Base-by-base conservation (phyloP, 1,140 invertebrate genomes). In the Phenacoccus solenopsis region DNA sequence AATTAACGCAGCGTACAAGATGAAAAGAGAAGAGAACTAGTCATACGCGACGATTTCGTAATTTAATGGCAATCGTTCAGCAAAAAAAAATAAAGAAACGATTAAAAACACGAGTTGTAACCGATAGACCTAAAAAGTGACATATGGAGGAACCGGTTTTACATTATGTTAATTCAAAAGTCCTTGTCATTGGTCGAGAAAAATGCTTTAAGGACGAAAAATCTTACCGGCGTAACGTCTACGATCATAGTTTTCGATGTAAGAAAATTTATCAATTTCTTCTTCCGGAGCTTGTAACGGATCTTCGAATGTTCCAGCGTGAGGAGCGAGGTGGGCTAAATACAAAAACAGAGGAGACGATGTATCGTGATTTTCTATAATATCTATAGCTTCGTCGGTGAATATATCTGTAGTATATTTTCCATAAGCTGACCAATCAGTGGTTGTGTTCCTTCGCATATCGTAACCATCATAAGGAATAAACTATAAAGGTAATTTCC, bases 311-410 rank as follows among this genome's bases (percentile, higher is more conserved):
- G 57, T 89, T 1, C 84, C 90, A 0, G 87, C 84, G 77, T 95
- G 93, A 0, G 88, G 87, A 0, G 92, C 91, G 28, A 91, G 81
- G 76, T 95, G 90, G 0, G 86, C 83, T 24, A 96, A 72, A 72
- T 90, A 86, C n/a, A 96, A 77, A 75, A 94, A 94, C 68, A 95
- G 76, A 0, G 91, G 90, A 13, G 76, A 74, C 0, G 67, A 69
- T 10, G 76, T 72, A 56, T 80, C 74, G 73, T 88, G 86, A 13
- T 77, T 76, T 1, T 74, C 68, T 24, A 87, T 86, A 5, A 86
- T 77, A 22, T 78, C 73, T 13, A 81, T 76, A 0, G 84, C 82
- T 74, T 83, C 79, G 0, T 82, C 74, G 0, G 85, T 83, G 70
- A 86, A 83, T 20, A 87, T 64, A 71, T 84, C 81, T 1, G 86